Percentiles rank a stretch among this genome's conserved stretches.
phyloP scores from a whole-genome alignment of 2,888 invertebrate genomes.

The Arrhopalites spinosus region DNA sequence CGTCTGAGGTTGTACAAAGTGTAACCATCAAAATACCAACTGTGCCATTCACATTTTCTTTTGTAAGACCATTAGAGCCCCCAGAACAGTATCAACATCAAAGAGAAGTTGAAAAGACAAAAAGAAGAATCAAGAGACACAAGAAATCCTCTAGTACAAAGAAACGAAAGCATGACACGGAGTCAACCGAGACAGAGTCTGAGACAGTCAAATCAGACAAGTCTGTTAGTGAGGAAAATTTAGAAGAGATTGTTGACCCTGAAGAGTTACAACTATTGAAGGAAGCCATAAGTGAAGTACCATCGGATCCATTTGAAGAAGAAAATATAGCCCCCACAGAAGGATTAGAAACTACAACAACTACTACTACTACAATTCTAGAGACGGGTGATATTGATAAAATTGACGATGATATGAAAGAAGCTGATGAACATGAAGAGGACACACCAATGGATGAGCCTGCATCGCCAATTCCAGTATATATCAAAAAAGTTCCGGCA shows the following conservation, averaged over 20 bases:
- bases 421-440: constrained; percentile 37
- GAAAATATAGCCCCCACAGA: not conserved
- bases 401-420: constrained; percentile 34
- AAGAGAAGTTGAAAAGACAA: not conserved
- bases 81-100: not conserved
- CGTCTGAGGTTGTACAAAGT: constrained; percentile 38
- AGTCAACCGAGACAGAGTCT: too few species aligned
- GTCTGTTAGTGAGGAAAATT: not conserved
- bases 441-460: constrained; percentile 16
- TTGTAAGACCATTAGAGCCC: constrained; percentile 22
- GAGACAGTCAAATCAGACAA: not conserved
- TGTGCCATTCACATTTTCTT: constrained; percentile 52
- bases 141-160: constrained; percentile 10
- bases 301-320: not conserved
- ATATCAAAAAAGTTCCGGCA: constrained; percentile 3
- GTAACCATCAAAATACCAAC: constrained; percentile 55
- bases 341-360: not conserved
- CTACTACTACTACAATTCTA: not conserved
- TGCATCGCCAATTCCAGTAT: constrained; percentile 10
- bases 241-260: too few species aligned
- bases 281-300: constrained; percentile 5
- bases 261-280: too few species aligned
- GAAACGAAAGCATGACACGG: not conserved
- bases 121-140: not conserved
- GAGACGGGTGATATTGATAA: not conserved